Percentiles rank a stretch among this genome's conserved stretches.
Evolutionary conservation across 2,113 vertebrate genomes (phyloP).

Genomic region (Sinocyclocheilus anshuiensis): DNA sequence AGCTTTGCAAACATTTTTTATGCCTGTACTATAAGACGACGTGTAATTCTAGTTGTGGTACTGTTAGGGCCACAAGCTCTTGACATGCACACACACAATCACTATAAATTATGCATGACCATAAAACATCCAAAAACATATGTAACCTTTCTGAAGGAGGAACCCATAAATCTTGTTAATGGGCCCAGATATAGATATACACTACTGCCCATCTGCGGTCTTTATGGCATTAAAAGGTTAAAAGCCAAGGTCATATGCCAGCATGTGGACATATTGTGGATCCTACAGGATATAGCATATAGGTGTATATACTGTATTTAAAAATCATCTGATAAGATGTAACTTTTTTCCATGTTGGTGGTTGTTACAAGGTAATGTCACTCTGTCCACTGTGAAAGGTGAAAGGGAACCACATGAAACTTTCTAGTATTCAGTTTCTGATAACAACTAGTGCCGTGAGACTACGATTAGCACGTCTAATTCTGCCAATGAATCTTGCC

Average conservation of each 20-base stretch:
- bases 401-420: background rate
- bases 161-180: slow-evolving; percentile 43
- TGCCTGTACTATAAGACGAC: background rate
- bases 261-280: background rate
- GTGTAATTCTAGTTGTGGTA: background rate
- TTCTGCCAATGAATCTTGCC: slow-evolving; percentile 15
- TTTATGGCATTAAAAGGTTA: slow-evolving; percentile 5
- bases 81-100: background rate
- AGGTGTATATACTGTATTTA: background rate
- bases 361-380: background rate
- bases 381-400: background rate
- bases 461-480: slow-evolving; percentile 23
- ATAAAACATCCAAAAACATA: background rate
- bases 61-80: background rate
- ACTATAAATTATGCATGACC: background rate
- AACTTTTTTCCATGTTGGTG: background rate
- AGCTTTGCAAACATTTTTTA: background rate
- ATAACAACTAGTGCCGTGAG: background rate
- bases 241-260: slow-evolving; percentile 13
- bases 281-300: background rate
- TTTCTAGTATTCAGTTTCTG: slow-evolving; percentile 3
- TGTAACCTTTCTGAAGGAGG: background rate
- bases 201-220: slow-evolving; percentile 16
- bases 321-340: background rate
- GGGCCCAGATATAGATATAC: slow-evolving; percentile 44